These are phyloP conservation scores for Blastobasis adustella DNA, from an alignment of 2,888 invertebrate genomes.

Conservation along the genomic window DNA sequence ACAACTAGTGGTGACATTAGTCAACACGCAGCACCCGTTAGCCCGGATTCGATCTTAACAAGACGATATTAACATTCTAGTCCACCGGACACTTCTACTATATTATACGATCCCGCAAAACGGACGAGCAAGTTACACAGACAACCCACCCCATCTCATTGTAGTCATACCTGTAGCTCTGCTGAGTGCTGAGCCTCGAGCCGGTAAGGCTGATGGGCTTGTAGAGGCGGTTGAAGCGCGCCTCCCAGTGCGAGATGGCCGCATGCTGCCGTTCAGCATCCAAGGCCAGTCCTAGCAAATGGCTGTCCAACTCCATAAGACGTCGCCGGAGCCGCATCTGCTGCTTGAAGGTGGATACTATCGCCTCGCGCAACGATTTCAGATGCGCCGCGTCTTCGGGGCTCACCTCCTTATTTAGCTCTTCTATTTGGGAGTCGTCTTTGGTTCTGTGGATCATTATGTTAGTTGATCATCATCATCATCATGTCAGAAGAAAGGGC, in stretches of 20 bases:
- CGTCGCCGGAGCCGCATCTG: constrained; percentile 92
- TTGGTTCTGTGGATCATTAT: constrained; percentile 29
- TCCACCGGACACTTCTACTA: too few species aligned
- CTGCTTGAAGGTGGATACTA: constrained; percentile 91
- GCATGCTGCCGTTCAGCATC: constrained; percentile 93
- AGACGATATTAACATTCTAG: too few species aligned
- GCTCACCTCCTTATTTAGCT: constrained; percentile 38
- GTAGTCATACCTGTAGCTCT: constrained; percentile 67
- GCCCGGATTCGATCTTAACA: too few species aligned
- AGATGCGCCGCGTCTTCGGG: constrained; percentile 65
- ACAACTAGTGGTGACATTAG: too few species aligned
- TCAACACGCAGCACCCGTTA: too few species aligned
- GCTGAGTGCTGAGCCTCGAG: constrained; percentile 76
- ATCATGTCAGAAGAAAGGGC: too few species aligned
- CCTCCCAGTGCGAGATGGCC: constrained; percentile 92
- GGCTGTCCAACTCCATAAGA: constrained; percentile 93
- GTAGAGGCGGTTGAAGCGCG: constrained; percentile 84
- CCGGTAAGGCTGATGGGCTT: constrained; percentile 74
- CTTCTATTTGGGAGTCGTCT: constrained; percentile 45
- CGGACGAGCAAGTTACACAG: too few species aligned
- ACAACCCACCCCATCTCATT: too few species aligned
- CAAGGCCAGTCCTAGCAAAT: constrained; percentile 87
- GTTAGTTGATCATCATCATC: too few species aligned
- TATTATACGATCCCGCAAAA: too few species aligned
- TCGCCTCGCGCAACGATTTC: constrained; percentile 85